These are phyloP conservation scores for Propithecus deckenii DNA, from an alignment of 2,797 vertebrate genomes.

Conservation along the genomic window DNA sequence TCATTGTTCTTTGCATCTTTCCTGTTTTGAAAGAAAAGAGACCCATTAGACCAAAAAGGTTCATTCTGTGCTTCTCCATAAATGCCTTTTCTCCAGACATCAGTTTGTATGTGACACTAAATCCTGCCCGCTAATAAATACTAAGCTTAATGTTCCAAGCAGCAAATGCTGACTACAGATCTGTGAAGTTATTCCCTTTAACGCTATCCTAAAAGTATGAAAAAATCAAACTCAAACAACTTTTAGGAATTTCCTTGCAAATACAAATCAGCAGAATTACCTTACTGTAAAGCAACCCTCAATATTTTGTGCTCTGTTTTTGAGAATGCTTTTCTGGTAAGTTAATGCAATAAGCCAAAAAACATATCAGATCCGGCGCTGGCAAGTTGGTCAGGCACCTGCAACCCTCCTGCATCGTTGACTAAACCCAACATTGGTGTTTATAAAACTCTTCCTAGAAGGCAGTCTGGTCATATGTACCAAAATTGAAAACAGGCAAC, in stretches of 20 bases:
- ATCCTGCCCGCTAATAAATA: not conserved
- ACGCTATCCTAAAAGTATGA: not conserved
- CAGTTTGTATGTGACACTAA: fast-evolving
- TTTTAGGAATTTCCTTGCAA: not conserved
- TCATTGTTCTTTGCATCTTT: conserved; percentile 84
- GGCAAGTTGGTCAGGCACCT: not conserved
- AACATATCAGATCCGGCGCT: not conserved
- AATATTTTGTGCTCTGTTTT: not conserved
- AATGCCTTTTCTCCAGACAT: not conserved
- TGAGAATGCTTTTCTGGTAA: not conserved
- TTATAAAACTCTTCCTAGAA: not conserved
- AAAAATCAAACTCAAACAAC: not conserved
- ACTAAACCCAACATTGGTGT: not conserved
- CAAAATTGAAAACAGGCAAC: not conserved
- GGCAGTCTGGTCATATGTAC: not conserved
- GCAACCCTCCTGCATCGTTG: not conserved
- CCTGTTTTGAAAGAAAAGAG: conserved; percentile 77
- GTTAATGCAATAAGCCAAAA: not conserved
- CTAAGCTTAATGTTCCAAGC: not conserved
- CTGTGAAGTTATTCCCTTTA: not conserved
- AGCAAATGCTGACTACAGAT: not conserved
- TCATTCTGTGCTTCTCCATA: not conserved
- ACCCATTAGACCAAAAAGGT: conserved; percentile 32
- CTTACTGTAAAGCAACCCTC: not conserved
- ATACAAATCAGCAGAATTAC: not conserved